Evolutionary conservation across 2,797 vertebrate species (phyloP).

Genomic region (Parambassis ranga): DNA sequence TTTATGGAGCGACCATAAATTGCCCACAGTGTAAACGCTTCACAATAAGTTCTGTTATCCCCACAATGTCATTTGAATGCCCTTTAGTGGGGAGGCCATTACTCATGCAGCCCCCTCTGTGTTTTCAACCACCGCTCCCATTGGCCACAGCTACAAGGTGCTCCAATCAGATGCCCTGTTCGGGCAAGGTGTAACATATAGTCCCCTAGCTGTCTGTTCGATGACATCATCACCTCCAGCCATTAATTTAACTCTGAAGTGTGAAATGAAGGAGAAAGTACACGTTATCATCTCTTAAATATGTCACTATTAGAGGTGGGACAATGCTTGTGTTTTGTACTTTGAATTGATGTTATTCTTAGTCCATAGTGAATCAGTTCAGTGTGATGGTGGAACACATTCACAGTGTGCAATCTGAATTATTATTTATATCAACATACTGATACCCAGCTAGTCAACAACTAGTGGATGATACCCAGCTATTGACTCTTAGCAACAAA

Average conservation of each 20-base stretch:
- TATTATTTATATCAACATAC: too few relatives aligned
- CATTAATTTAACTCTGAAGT: slow-evolving; percentile 50
- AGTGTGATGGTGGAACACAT: too few relatives aligned
- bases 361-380: slow-evolving; percentile 12
- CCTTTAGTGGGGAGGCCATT: slow-evolving; percentile 70
- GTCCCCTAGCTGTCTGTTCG: slow-evolving; percentile 28
- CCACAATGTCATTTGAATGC: slow-evolving; percentile 79
- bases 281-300: slow-evolving; percentile 61
- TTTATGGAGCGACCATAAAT: slow-evolving; percentile 82
- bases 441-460: too few relatives aligned
- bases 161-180: slow-evolving; percentile 58
- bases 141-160: slow-evolving; percentile 32
- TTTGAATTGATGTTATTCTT: slow-evolving; percentile 22
- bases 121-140: slow-evolving; percentile 44
- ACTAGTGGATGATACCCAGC: too few relatives aligned
- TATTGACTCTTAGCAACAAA: too few relatives aligned
- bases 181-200: slow-evolving; percentile 18
- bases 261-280: slow-evolving; percentile 44
- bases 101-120: slow-evolving; percentile 55
- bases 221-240: slow-evolving; percentile 59
- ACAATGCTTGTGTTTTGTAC: slow-evolving; percentile 34
- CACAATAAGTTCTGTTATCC: slow-evolving; percentile 81
- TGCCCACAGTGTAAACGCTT: slow-evolving; percentile 73
- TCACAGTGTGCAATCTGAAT: background rate
- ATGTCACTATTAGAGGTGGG: slow-evolving; percentile 22